Conservation (phyloP, 2,113 vertebrate species). For the Australoheros scitulus region DNA sequence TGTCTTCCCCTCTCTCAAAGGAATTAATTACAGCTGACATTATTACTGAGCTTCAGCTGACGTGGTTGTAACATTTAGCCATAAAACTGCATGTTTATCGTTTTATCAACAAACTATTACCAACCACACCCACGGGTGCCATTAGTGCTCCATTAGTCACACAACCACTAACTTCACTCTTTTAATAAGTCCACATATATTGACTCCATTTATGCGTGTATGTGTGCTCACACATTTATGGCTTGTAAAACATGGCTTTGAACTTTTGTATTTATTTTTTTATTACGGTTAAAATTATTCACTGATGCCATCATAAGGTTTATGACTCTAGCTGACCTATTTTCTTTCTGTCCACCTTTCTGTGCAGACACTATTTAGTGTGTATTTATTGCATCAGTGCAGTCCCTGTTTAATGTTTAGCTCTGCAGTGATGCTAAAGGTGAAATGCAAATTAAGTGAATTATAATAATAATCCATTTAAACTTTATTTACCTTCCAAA, state of each 20-base stretch:
- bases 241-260: background rate
- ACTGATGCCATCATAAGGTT: background rate
- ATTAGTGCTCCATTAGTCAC: constrained; percentile 11
- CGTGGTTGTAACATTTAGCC: background rate
- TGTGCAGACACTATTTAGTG: background rate
- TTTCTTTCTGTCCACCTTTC: background rate
- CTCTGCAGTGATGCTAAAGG: background rate
- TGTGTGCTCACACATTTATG: background rate
- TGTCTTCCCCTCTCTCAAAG: background rate
- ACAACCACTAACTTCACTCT: background rate
- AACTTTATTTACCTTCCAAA: background rate
- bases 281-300: background rate
- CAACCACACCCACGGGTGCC: background rate
- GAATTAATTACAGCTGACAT: constrained; percentile 35
- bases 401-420: background rate
- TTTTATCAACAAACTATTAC: constrained; percentile 23
- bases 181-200: constrained; percentile 11
- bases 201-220: background rate
- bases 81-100: constrained; percentile 33
- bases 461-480: background rate
- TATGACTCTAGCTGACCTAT: background rate
- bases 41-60: background rate
- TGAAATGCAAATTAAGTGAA: background rate
- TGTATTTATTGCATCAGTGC: background rate
- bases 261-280: background rate